Percentiles rank a stretch among this genome's conserved stretches.
Conservation (phyloP, 2,888 invertebrate species). For the Micropterix aruncella region DNA sequence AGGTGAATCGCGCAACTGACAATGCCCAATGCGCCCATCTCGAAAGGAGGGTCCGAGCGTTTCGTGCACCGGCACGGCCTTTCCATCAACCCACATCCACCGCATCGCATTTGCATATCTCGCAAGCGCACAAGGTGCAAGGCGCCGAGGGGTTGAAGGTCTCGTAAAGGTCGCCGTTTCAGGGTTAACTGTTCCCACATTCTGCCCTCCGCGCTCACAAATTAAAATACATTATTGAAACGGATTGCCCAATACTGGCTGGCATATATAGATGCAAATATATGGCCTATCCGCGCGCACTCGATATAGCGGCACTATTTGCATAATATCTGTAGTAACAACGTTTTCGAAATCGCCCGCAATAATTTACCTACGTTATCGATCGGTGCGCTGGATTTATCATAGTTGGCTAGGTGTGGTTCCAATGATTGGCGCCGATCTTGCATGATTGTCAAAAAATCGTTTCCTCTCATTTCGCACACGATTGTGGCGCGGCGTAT, state of each 20-base stretch:
- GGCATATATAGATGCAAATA: too few species aligned
- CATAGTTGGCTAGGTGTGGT: too few species aligned
- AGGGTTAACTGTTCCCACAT: background rate
- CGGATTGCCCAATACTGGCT: too few species aligned
- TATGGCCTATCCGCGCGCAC: too few species aligned
- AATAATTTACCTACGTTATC: background rate
- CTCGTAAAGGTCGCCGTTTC: background rate
- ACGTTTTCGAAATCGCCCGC: background rate
- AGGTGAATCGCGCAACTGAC: background rate
- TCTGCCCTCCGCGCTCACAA: too few species aligned
- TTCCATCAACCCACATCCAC: background rate
- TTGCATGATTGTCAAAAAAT: too few species aligned
- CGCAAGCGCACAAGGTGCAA: background rate
- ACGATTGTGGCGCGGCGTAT: too few species aligned
- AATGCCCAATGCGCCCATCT: background rate
- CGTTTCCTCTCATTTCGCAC: too few species aligned
- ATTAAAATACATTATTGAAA: too few species aligned
- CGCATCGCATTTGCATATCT: background rate
- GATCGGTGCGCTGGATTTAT: background rate
- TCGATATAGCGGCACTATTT: too few species aligned
- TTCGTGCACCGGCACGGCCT: background rate
- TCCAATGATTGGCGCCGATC: too few species aligned
- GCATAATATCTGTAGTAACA: conserved; percentile 25
- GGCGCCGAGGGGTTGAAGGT: background rate
- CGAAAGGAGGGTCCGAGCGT: background rate